Percentiles rank a stretch among this genome's conserved stretches.
phyloP scores from a whole-genome alignment of 2,113 vertebrate genomes.

The Bubo scandiacus region DNA sequence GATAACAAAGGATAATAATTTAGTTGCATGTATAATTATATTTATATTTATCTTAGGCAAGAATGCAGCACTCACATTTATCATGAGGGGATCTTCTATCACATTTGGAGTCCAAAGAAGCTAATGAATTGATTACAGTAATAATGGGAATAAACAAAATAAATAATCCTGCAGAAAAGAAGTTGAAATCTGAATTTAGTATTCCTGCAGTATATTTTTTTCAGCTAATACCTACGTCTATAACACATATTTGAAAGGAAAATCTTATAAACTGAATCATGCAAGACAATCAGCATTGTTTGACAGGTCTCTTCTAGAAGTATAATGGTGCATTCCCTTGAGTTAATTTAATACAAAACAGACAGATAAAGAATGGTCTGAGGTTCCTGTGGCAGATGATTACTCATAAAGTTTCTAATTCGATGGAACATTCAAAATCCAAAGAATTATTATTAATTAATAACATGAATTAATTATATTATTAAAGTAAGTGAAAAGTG shows the following conservation, averaged over 20 bases:
- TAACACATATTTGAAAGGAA: background rate
- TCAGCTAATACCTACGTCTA: background rate
- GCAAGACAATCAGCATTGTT: background rate
- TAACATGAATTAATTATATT: background rate
- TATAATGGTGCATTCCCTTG: background rate
- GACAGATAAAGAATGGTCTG: background rate
- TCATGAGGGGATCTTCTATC: background rate
- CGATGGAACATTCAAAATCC: background rate
- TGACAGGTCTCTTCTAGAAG: background rate
- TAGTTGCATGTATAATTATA: background rate
- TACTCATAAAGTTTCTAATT: background rate
- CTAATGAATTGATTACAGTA: background rate
- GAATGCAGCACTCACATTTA: background rate
- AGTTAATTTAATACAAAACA: background rate
- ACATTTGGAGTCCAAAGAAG: background rate
- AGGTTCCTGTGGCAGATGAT: background rate
- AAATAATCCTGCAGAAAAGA: background rate
- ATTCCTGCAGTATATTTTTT: background rate
- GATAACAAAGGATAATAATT: background rate
- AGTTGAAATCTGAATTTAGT: background rate
- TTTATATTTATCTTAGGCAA: background rate
- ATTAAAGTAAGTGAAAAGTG: background rate
- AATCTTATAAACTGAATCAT: background rate
- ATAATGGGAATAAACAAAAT: background rate
- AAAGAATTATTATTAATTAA: background rate